Percentiles rank a stretch among this genome's conserved stretches.
phyloP scores from a whole-genome alignment of 2,888 invertebrate genomes.

The Mesorhabditis belari region DNA sequence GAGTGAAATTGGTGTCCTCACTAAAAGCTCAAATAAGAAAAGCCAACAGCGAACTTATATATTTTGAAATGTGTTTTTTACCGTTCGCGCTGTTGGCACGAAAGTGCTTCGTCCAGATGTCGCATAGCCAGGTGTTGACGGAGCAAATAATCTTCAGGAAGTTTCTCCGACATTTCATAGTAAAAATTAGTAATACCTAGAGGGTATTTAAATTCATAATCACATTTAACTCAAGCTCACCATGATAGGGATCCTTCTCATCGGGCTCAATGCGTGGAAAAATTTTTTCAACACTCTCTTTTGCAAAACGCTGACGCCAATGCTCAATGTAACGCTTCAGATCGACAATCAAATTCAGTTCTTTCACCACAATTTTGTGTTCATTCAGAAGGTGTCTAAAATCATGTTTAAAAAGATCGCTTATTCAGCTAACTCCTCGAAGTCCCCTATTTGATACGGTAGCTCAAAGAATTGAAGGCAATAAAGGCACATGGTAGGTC shows the following conservation, averaged over 20 bases:
- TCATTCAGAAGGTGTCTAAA: constrained; percentile 44
- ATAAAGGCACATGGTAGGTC: too few relatives aligned
- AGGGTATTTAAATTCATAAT: too few relatives aligned
- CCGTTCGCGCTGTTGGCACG: constrained; percentile 75
- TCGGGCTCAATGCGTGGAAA: constrained; percentile 46
- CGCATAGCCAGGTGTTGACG: constrained; percentile 52
- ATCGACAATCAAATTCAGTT: constrained; percentile 51
- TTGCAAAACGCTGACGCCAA: constrained; percentile 52
- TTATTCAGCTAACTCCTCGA: too few relatives aligned
- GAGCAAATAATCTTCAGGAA: constrained; percentile 39
- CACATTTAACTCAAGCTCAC: too few relatives aligned
- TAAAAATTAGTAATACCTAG: constrained; percentile 44
- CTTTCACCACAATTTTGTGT: constrained; percentile 50
- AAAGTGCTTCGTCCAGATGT: constrained; percentile 57
- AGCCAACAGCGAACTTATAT: too few relatives aligned
- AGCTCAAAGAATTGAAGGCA: too few relatives aligned
- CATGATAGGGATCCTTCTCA: constrained; percentile 33
- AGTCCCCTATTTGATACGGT: too few relatives aligned
- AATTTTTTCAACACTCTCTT: constrained; percentile 42
- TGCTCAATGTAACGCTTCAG: constrained; percentile 52
- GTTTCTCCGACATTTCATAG: constrained; percentile 44
- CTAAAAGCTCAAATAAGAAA: too few relatives aligned
- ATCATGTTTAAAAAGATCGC: too few relatives aligned
- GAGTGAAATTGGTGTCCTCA: too few relatives aligned
- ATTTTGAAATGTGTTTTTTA: too few relatives aligned